Percentiles rank a stretch among this genome's conserved stretches.
These are phyloP conservation scores for Ia io DNA, from an alignment of 2,113 vertebrate genomes.

Conservation along the genomic window DNA sequence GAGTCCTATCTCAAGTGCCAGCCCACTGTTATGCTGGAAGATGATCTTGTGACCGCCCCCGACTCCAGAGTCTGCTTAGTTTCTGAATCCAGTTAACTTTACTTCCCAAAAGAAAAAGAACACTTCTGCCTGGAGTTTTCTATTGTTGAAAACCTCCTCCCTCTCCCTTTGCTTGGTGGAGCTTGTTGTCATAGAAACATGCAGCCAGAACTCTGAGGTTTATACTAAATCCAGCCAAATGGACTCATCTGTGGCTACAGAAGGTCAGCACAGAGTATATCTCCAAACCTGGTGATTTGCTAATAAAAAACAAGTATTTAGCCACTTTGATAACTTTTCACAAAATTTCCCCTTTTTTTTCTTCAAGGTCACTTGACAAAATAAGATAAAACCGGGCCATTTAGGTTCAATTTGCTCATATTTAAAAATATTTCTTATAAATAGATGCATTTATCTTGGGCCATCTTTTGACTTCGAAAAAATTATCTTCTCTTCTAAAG, in stretches of 20 bases:
- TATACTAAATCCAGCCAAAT: conserved; percentile 23
- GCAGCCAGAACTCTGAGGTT: neutral
- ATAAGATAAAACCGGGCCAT: neutral
- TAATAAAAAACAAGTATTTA: conserved; percentile 49
- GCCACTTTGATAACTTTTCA: neutral
- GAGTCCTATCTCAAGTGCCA: neutral
- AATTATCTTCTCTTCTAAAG: conserved; percentile 39
- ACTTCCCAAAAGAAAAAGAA: neutral
- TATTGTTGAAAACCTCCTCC: conserved; percentile 10
- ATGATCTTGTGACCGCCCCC: neutral
- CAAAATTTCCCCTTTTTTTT: neutral
- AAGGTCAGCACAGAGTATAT: conserved; percentile 42
- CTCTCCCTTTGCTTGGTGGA: neutral
- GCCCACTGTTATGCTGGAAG: neutral
- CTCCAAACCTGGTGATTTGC: conserved; percentile 37
- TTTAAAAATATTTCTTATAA: conserved; percentile 45
- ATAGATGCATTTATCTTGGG: conserved; percentile 41
- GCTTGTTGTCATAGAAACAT: conserved; percentile 41
- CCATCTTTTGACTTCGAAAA: conserved; percentile 61
- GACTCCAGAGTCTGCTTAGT: neutral
- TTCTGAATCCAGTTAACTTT: neutral
- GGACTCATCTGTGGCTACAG: neutral
- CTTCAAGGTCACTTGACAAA: conserved; percentile 23
- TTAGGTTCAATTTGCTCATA: conserved; percentile 39
- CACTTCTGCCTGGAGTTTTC: neutral